phyloP scores from a whole-genome alignment of 2,888 invertebrate species.

The Metacarcinus magister region DNA sequence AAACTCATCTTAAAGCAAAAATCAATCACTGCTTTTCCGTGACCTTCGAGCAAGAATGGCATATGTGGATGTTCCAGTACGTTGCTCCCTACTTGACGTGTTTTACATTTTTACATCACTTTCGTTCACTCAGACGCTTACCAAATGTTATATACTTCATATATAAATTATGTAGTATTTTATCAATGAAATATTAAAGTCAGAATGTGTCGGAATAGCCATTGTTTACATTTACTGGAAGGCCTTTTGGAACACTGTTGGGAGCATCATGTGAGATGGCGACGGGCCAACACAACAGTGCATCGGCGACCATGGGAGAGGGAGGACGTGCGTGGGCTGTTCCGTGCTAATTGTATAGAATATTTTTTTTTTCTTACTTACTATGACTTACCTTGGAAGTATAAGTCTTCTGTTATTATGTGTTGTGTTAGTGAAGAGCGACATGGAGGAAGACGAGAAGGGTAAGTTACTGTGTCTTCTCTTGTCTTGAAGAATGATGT shows the following conservation, averaged over 20 bases:
- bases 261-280: constrained; percentile 63
- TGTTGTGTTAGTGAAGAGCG: constrained; percentile 73
- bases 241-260: constrained; percentile 71
- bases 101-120: background rate
- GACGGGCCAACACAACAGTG: constrained; percentile 77
- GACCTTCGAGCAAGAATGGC: constrained; percentile 71
- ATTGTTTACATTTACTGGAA: constrained; percentile 73
- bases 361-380: constrained; percentile 53
- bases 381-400: constrained; percentile 79
- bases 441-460: constrained; percentile 76
- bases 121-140: background rate
- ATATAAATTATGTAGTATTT: background rate
- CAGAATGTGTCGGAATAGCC: background rate
- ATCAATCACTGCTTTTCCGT: constrained; percentile 74
- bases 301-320: constrained; percentile 77
- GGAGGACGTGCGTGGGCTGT: constrained; percentile 72
- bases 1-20: constrained; percentile 76
- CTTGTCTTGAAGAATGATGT: background rate
- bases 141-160: background rate
- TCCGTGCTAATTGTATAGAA: constrained; percentile 68
- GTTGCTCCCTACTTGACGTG: constrained; percentile 65
- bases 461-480: constrained; percentile 59
- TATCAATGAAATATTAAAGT: background rate
- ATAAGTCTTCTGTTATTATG: constrained; percentile 76
- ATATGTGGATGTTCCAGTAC: constrained; percentile 79